Conservation (phyloP, 2,113 vertebrate species). For the Corydoras maculifer region DNA sequence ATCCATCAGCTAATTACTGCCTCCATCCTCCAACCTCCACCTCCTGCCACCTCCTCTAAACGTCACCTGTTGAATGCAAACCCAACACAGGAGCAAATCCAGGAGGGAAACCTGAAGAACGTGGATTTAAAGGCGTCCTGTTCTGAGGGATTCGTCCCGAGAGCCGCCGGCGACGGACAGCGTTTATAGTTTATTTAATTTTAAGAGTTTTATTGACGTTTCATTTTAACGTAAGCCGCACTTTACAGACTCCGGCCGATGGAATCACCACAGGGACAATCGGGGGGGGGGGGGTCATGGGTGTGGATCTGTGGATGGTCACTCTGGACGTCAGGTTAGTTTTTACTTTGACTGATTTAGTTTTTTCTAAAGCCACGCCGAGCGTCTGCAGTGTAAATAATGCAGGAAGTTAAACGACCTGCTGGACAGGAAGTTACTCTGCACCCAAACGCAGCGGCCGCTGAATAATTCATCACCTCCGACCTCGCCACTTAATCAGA, state of each 20-base stretch:
- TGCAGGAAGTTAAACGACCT: constrained; percentile 31
- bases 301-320: no score
- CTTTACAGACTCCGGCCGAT: constrained; percentile 25
- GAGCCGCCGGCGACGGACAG: constrained; percentile 3
- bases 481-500: background rate
- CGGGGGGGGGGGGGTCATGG: background rate
- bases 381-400: constrained; percentile 31
- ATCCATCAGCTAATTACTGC: no score
- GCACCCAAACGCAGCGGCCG: constrained; percentile 1
- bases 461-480: constrained; percentile 9
- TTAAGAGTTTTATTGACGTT: background rate
- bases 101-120: no score
- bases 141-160: no score
- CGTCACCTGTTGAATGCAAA: no score
- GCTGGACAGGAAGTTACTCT: constrained; percentile 33
- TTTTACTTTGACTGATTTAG: no score
- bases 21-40: no score
- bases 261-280: constrained; percentile 15
- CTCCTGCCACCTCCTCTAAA: no score
- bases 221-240: constrained; percentile 8
- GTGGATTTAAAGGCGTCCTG: no score
- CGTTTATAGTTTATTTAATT: background rate
- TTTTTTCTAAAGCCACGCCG: background rate
- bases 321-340: no score
- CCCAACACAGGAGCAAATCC: no score